These are phyloP conservation scores for Dipodomys spectabilis DNA, from an alignment of 2,113 vertebrate genomes.

Conservation along the genomic window DNA sequence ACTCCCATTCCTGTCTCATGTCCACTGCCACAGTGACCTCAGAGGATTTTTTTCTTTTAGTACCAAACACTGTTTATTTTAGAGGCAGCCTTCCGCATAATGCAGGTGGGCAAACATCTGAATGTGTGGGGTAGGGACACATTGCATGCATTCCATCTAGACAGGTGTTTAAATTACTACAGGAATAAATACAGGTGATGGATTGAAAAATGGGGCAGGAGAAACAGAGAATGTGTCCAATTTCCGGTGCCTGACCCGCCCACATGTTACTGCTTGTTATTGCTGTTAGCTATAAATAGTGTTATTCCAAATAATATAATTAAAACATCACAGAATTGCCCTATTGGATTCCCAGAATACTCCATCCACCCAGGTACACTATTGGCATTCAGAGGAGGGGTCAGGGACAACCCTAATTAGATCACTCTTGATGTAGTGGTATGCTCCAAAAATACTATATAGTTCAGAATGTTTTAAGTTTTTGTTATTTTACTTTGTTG, in stretches of 20 bases:
- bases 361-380: slow-evolving; percentile 38
- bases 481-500: no score
- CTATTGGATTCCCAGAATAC: slow-evolving; percentile 63
- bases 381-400: background rate
- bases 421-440: background rate
- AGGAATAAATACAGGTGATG: slow-evolving; percentile 85
- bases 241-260: slow-evolving; percentile 77
- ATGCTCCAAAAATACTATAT: background rate
- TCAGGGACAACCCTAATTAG: background rate
- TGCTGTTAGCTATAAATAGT: slow-evolving; percentile 47
- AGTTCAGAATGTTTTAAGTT: background rate
- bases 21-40: slow-evolving; percentile 49
- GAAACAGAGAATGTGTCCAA: slow-evolving; percentile 60
- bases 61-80: slow-evolving; percentile 79
- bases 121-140: slow-evolving; percentile 77
- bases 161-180: slow-evolving; percentile 90
- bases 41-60: slow-evolving; percentile 68
- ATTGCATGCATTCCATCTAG: slow-evolving; percentile 88
- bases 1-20: slow-evolving; percentile 12
- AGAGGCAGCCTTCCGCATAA: slow-evolving; percentile 80
- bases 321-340: slow-evolving; percentile 60
- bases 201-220: slow-evolving; percentile 71
- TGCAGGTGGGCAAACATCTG: slow-evolving; percentile 87
- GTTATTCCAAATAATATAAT: slow-evolving; percentile 69
- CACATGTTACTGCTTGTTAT: slow-evolving; percentile 73